Percentiles rank a stretch among this genome's conserved stretches.
These are phyloP conservation scores for Hyles lineata DNA, from an alignment of 2,888 invertebrate species.

Conservation along the genomic window DNA sequence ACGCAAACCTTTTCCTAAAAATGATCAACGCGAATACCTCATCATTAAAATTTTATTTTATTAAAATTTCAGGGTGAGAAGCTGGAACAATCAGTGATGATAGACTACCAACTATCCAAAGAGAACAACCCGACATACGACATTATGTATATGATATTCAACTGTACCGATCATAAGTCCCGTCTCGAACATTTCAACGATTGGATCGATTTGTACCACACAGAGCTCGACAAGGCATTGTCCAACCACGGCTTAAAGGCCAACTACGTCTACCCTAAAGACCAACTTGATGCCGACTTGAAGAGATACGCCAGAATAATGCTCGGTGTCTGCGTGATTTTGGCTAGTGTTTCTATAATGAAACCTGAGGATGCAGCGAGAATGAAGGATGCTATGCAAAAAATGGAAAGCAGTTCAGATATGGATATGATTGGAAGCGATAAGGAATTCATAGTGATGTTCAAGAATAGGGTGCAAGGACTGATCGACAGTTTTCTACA, in stretches of 20 bases:
- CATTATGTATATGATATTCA: slow-evolving; percentile 49
- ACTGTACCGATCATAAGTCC: slow-evolving; percentile 49
- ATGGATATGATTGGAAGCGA: background rate
- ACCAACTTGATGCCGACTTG: slow-evolving; percentile 50
- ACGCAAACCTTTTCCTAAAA: no score
- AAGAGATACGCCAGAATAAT: slow-evolving; percentile 44
- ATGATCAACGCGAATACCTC: no score
- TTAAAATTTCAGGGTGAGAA: slow-evolving; percentile 43
- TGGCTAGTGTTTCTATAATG: slow-evolving; percentile 36
- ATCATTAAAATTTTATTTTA: background rate
- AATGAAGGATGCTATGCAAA: slow-evolving; percentile 36
- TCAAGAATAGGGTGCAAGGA: slow-evolving; percentile 40
- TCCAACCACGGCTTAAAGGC: slow-evolving; percentile 44
- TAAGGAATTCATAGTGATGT: background rate
- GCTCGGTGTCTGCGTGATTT: slow-evolving; percentile 36
- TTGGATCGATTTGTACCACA: slow-evolving; percentile 51
- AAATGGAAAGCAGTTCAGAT: background rate
- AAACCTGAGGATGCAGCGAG: slow-evolving; percentile 43
- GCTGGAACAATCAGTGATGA: slow-evolving; percentile 45
- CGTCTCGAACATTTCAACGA: slow-evolving; percentile 46
- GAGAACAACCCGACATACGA: slow-evolving; percentile 47
- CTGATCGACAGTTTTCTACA: slow-evolving; percentile 41
- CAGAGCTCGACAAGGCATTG: slow-evolving; percentile 45
- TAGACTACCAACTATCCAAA: slow-evolving; percentile 53
- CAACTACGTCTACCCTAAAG: slow-evolving; percentile 46